These are phyloP conservation scores for Spodoptera frugiperda DNA, from an alignment of 1,140 invertebrate species.

Conservation along the genomic window DNA sequence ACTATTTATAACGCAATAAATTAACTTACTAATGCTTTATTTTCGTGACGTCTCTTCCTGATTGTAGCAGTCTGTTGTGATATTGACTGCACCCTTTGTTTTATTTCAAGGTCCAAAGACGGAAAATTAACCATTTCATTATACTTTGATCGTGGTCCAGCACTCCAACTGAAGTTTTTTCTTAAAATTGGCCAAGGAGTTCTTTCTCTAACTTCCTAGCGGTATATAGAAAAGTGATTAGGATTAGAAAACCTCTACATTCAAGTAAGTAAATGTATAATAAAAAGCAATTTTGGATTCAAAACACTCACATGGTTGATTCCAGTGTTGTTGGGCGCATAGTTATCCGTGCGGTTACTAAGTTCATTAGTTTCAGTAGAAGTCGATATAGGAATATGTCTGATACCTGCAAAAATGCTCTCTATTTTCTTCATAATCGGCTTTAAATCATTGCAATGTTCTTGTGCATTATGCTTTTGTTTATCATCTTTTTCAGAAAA, in stretches of 20 bases:
- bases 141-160: not conserved
- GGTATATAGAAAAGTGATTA: not conserved
- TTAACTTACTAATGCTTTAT: constrained; percentile 50
- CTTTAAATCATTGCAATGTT: not conserved
- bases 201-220: not conserved
- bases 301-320: too few species aligned
- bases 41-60: constrained; percentile 21
- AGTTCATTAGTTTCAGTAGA: not conserved
- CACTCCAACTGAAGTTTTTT: not conserved
- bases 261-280: too few species aligned
- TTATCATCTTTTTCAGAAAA: not conserved
- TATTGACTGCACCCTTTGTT: constrained; percentile 1
- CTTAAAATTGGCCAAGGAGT: not conserved
- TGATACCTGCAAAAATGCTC: not conserved
- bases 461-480: not conserved
- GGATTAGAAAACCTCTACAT: too few species aligned
- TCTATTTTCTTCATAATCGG: not conserved
- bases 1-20: too few species aligned
- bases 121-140: not conserved
- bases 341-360: not conserved
- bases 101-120: not conserved
- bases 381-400: not conserved
- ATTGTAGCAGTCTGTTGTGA: constrained; percentile 10
- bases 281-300: too few species aligned
- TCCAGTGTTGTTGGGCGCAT: too few species aligned